A percentile compares a stretch with the other conserved stretches of the same genome.
These are phyloP conservation scores for Agrotis clavis DNA, from an alignment of 2,888 invertebrate species.

Conservation along the genomic window DNA sequence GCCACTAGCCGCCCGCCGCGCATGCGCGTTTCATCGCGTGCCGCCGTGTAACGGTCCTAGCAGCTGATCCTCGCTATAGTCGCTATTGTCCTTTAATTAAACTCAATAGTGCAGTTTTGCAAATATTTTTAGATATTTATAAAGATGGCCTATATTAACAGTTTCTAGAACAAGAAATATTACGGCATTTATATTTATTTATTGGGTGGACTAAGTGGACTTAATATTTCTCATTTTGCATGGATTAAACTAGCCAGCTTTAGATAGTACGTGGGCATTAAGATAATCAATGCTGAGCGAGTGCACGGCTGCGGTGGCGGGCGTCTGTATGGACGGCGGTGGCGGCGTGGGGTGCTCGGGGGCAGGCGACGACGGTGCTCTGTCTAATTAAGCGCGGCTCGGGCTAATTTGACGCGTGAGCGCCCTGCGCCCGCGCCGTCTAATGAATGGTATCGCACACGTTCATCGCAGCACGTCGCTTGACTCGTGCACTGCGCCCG, in stretches of 20 bases:
- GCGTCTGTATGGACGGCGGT: conserved; percentile 49
- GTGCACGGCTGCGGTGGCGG: conserved; percentile 57
- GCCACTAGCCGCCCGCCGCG: conserved; percentile 47
- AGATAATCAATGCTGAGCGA: conserved; percentile 60
- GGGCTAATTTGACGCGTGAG: conserved; percentile 89
- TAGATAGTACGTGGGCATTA: conserved; percentile 57
- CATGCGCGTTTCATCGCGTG: conserved; percentile 77
- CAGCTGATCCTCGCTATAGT: conserved; percentile 85
- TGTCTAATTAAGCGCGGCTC: conserved; percentile 88
- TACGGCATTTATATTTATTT: conserved; percentile 15
- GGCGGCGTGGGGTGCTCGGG: conserved; percentile 66
- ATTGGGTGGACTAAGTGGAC: neutral
- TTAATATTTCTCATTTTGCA: conserved; percentile 18
- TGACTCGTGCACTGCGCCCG: conserved; percentile 77
- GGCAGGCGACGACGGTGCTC: conserved; percentile 70
- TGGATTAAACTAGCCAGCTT: conserved; percentile 27
- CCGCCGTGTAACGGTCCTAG: conserved; percentile 81
- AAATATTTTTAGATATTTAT: conserved; percentile 67
- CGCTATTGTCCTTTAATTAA: conserved; percentile 84
- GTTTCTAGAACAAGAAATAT: conserved; percentile 10
- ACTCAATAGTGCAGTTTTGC: conserved; percentile 69
- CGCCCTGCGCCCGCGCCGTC: conserved; percentile 77
- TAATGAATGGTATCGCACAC: conserved; percentile 91
- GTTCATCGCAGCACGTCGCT: conserved; percentile 86
- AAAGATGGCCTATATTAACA: conserved; percentile 28